These are phyloP conservation scores for Megaceryle maxima DNA, from an alignment of 2,113 vertebrate genomes.

Conservation along the genomic window DNA sequence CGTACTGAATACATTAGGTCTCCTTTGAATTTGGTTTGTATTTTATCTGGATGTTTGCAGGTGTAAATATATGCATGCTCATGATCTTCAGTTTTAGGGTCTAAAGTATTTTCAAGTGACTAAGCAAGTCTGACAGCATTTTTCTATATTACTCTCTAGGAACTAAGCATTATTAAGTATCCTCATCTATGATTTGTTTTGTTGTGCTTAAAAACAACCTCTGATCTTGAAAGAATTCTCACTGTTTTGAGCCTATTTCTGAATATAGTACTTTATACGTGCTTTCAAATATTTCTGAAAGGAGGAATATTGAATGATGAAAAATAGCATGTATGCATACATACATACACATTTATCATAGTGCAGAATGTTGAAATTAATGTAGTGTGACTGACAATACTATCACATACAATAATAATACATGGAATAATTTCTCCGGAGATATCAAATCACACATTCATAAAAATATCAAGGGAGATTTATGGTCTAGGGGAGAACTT, in stretches of 20 bases:
- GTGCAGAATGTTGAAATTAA: not conserved
- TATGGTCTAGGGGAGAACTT: no score
- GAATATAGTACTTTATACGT: not conserved
- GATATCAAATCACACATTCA: not conserved
- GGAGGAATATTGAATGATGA: not conserved
- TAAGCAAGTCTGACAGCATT: not conserved
- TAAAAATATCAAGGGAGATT: not conserved
- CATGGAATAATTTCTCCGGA: not conserved
- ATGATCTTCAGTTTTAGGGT: not conserved
- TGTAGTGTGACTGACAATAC: not conserved
- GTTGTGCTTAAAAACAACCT: not conserved
- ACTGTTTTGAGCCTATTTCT: not conserved
- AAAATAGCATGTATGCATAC: not conserved
- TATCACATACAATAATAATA: not conserved
- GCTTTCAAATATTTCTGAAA: not conserved
- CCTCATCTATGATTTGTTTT: not conserved
- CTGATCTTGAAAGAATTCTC: not conserved
- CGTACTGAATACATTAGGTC: not conserved
- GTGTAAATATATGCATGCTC: not conserved
- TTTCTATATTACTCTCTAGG: not conserved
- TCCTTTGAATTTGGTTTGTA: not conserved
- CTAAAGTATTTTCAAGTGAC: not conserved
- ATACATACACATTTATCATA: not conserved
- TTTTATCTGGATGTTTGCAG: not conserved
- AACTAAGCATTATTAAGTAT: not conserved